A percentile compares a stretch with the other conserved stretches of the same genome.
These are phyloP conservation scores for Brachypterus glaber DNA, from an alignment of 2,888 invertebrate genomes.

Conservation along the genomic window DNA sequence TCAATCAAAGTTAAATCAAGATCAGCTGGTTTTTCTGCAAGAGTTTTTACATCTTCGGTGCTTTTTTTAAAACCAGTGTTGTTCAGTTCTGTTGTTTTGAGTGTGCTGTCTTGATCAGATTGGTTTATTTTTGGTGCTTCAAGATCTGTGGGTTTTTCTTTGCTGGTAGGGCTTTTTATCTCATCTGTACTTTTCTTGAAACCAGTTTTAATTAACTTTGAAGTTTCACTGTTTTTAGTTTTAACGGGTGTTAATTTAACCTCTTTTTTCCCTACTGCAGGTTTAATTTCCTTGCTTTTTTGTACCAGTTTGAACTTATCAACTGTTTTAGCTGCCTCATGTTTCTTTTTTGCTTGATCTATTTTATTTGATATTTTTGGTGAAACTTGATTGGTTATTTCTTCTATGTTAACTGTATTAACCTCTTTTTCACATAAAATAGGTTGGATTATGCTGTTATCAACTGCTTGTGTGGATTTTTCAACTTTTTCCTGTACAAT, in stretches of 20 bases:
- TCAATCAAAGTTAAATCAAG: constrained; percentile 19
- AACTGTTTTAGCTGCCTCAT: neutral
- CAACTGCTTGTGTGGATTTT: neutral
- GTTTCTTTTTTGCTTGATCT: neutral
- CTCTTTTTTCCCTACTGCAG: constrained; percentile 8
- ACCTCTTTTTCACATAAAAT: no score
- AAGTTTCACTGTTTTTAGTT: neutral
- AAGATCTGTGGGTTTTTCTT: constrained; percentile 11
- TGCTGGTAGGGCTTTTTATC: constrained; percentile 12
- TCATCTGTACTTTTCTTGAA: constrained; percentile 15
- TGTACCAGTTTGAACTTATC: constrained; percentile 12
- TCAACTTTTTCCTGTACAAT: neutral
- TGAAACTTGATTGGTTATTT: no score
- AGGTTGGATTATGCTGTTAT: no score
- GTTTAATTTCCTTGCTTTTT: constrained; percentile 11
- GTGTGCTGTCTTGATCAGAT: neutral
- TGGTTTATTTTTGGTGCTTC: constrained; percentile 9
- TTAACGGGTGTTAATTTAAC: constrained; percentile 8
- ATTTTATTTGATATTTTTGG: neutral
- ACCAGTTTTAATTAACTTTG: neutral
- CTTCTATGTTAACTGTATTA: no score
- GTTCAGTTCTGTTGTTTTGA: neutral
- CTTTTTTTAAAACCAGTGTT: constrained; percentile 9
- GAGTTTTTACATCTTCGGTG: constrained; percentile 7
- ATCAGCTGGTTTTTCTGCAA: constrained; percentile 14